These are phyloP conservation scores for Mystacornis crossleyi DNA, from an alignment of 2,113 vertebrate genomes.

Conservation along the genomic window DNA sequence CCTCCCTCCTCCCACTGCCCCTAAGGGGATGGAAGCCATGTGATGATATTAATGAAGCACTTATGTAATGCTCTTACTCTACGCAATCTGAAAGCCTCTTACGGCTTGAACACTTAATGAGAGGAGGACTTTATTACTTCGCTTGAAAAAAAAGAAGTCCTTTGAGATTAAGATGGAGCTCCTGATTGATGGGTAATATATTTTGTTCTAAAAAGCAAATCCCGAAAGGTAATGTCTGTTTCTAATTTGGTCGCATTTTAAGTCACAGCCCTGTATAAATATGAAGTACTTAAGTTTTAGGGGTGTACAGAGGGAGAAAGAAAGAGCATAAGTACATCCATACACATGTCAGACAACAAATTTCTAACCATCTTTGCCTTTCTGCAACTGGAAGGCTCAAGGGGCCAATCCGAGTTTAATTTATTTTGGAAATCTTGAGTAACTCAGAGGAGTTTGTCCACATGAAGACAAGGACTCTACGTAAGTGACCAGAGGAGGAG, in stretches of 20 bases:
- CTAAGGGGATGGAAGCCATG: not conserved
- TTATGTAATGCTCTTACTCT: not conserved
- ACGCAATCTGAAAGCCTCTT: constrained; percentile 40
- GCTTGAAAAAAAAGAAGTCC: not conserved
- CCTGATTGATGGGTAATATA: not conserved
- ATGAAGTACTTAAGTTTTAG: not conserved
- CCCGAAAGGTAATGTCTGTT: not conserved
- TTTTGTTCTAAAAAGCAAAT: constrained; percentile 13
- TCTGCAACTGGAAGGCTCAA: not conserved
- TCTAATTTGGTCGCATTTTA: not conserved
- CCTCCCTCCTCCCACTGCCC: not conserved
- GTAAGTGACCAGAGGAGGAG: not conserved
- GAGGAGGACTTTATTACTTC: not conserved
- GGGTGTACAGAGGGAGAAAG: not conserved
- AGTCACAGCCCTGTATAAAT: not conserved
- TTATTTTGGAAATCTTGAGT: not conserved
- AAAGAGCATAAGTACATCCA: not conserved
- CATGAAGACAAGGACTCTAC: not conserved
- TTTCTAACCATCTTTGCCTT: not conserved
- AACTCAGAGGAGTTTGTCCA: not conserved
- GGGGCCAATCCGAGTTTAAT: not conserved
- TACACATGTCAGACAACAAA: not conserved
- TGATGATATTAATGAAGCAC: not conserved
- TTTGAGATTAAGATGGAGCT: constrained; percentile 26
- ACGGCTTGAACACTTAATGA: not conserved